Percentiles rank a stretch among this genome's conserved stretches.
Conservation (phyloP, 2,888 invertebrate species). For the Chrysolina americana region DNA sequence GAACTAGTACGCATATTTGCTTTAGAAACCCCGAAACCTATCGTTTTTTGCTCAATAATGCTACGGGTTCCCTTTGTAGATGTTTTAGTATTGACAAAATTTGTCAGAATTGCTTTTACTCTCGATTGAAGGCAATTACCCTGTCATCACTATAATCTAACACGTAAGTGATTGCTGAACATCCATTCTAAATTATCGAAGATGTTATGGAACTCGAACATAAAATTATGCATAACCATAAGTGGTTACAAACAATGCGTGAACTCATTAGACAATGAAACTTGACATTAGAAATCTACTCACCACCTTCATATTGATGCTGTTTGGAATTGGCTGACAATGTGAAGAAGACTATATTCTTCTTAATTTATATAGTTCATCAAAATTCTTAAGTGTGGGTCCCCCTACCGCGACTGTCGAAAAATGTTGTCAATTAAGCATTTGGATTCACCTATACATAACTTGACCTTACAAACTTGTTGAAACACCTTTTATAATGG, state of each 20-base stretch:
- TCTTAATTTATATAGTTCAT: slow-evolving; percentile 12
- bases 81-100: no score
- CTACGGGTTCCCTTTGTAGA: no score
- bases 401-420: neutral
- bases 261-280: neutral
- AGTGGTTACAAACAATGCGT: neutral
- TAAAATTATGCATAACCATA: neutral
- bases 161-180: neutral
- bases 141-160: neutral
- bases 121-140: neutral
- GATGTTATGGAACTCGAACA: no score
- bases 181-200: neutral
- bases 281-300: neutral
- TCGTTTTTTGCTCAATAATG: no score
- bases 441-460: no score
- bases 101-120: neutral
- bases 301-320: slow-evolving; percentile 20
- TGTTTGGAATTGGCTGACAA: neutral
- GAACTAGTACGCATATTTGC: no score
- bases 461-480: neutral
- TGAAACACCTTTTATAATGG: neutral
- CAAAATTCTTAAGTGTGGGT: neutral
- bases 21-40: no score
- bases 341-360: slow-evolving; percentile 5
- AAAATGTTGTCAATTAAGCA: neutral